phyloP scores from a whole-genome alignment of 2,888 invertebrate genomes.

The Amphipoea lucens region DNA sequence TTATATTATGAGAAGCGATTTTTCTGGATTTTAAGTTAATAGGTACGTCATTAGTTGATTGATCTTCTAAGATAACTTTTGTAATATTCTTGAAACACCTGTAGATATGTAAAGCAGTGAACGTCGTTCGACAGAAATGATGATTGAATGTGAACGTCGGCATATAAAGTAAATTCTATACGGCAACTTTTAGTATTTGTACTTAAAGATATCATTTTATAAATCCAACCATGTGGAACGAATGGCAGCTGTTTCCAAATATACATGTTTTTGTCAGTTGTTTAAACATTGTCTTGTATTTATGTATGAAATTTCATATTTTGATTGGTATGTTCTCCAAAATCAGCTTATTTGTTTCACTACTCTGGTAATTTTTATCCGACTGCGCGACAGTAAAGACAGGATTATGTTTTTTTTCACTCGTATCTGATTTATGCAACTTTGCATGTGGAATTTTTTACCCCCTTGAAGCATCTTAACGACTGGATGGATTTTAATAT shows the following conservation, averaged over 20 bases:
- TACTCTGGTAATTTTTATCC: background rate
- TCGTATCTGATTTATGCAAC: background rate
- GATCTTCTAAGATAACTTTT: background rate
- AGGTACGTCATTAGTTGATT: background rate
- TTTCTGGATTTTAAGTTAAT: background rate
- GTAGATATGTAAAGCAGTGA: no score
- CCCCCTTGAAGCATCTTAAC: background rate
- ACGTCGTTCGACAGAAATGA: background rate
- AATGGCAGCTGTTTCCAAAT: conserved; percentile 10
- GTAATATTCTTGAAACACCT: background rate
- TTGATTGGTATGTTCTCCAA: background rate
- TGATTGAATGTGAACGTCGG: background rate
- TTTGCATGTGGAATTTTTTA: background rate
- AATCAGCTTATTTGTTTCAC: background rate
- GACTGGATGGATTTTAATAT: background rate
- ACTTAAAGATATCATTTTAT: background rate
- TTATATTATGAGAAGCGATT: background rate
- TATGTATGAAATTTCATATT: conserved; percentile 10
- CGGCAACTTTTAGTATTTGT: background rate
- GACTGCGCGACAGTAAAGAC: background rate
- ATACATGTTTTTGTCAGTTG: conserved; percentile 9
- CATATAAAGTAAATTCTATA: background rate
- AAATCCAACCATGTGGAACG: conserved; percentile 12
- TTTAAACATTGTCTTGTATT: conserved; percentile 13
- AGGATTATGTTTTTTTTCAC: background rate